These are phyloP conservation scores for Scaptomyza pallida DNA, from an alignment of 1,140 invertebrate genomes.

Conservation along the genomic window DNA sequence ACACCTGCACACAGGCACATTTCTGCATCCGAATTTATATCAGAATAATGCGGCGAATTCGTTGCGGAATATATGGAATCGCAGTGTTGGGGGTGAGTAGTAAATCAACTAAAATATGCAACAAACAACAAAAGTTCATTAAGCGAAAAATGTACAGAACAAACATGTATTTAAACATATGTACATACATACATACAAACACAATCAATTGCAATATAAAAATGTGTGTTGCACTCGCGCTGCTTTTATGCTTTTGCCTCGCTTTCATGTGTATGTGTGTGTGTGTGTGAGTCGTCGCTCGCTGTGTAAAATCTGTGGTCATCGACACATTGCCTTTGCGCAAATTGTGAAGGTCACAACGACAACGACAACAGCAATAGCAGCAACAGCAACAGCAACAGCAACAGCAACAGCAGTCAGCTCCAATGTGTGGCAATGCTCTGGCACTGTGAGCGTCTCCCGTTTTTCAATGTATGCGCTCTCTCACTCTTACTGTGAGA, in stretches of 20 bases:
- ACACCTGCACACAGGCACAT: conserved; percentile 80
- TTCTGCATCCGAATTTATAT: conserved; percentile 84
- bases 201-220: conserved; percentile 74
- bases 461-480: conserved; percentile 24
- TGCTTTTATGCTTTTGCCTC: conserved; percentile 61
- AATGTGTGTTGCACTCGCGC: conserved; percentile 70
- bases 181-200: conserved; percentile 21
- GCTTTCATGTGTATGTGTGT: conserved; percentile 28
- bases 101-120: too few relatives aligned
- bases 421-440: conserved; percentile 66
- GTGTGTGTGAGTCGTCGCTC: conserved; percentile 53
- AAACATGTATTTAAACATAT: background rate
- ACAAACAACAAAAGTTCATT: conserved; percentile 5
- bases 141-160: conserved; percentile 36
- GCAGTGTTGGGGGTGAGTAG: conserved; percentile 84
- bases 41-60: conserved; percentile 83
- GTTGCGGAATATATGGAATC: conserved; percentile 83
- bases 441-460: conserved; percentile 36
- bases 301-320: conserved; percentile 83
- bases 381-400: conserved; percentile 10
- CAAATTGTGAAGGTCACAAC: conserved; percentile 84
- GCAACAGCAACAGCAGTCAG: conserved; percentile 26
- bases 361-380: conserved; percentile 63
- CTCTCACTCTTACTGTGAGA: conserved; percentile 12
- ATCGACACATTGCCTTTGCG: conserved; percentile 84